A percentile compares a stretch with the other conserved stretches of the same genome.
Conservation (phyloP, 2,113 vertebrate species). For the Malaclemys terrapin region DNA sequence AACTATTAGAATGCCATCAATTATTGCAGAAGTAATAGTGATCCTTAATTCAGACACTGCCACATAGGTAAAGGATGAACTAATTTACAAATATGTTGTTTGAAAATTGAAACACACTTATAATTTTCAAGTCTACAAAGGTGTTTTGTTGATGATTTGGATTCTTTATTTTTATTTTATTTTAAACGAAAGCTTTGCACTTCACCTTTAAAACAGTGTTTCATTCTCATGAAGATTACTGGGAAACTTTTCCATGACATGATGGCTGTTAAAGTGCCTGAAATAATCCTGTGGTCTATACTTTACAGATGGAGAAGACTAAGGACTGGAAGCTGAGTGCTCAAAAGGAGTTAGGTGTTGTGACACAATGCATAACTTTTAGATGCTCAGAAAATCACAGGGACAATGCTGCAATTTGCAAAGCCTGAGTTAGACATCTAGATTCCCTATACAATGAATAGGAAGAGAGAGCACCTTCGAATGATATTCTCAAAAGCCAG, state of each 20-base stretch:
- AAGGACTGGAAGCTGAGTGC: not conserved
- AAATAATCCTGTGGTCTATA: not conserved
- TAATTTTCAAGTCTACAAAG: not conserved
- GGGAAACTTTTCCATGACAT: not conserved
- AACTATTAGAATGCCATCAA: not conserved
- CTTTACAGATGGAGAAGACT: not conserved
- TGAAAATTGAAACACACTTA: not conserved
- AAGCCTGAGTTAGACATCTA: not conserved
- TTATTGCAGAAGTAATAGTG: not conserved
- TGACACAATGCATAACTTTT: not conserved
- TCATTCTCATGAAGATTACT: not conserved
- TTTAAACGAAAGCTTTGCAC: accelerated
- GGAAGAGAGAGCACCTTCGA: not conserved
- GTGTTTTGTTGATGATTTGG: not conserved
- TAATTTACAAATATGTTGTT: not conserved
- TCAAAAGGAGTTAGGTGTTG: not conserved
- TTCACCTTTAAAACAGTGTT: not conserved
- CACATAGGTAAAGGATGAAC: not conserved
- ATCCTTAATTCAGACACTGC: not conserved
- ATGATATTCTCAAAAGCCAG: not conserved
- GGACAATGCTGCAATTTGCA: not conserved
- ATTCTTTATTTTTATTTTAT: not conserved
- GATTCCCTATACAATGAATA: not conserved
- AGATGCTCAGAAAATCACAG: not conserved
- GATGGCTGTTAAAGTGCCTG: not conserved